Conservation (phyloP, 2,797 vertebrate species). For the Hemibagrus guttatus region DNA sequence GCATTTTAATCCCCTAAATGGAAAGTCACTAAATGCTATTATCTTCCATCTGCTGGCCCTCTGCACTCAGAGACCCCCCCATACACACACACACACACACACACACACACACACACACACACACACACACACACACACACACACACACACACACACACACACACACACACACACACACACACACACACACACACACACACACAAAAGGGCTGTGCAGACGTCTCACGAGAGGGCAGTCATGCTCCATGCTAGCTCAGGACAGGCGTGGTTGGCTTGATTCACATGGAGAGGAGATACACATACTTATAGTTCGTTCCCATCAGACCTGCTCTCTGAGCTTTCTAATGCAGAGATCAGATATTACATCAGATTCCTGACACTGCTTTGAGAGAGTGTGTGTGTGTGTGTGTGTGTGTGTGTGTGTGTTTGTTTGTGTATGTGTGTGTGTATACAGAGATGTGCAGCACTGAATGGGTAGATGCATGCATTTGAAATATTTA, state of each 20-base stretch:
- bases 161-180: constrained; percentile 14
- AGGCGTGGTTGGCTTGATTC: constrained; percentile 4
- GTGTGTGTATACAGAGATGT: neutral
- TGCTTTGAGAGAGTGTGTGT: neutral
- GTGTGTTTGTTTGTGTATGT: no score
- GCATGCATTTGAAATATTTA: neutral
- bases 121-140: constrained; percentile 16
- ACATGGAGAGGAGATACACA: neutral
- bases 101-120: constrained; percentile 14
- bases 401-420: neutral
- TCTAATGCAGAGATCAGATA: neutral
- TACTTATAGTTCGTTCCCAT: no score
- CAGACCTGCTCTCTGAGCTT: neutral
- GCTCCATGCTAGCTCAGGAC: constrained; percentile 58
- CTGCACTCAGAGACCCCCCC: constrained; percentile 25
- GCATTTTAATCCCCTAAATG: constrained; percentile 68
- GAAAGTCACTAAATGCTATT: constrained; percentile 66
- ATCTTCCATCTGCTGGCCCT: constrained; percentile 65
- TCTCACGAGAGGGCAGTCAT: constrained; percentile 70
- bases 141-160: constrained; percentile 18
- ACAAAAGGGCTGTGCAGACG: neutral
- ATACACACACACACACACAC: constrained; percentile 15
- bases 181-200: constrained; percentile 16
- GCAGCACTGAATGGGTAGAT: neutral
- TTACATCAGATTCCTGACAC: neutral